Evolutionary conservation across 37 sponge, comb jelly and placozoan genomes (phyloP).

Genomic region (Geodia barretti): DNA sequence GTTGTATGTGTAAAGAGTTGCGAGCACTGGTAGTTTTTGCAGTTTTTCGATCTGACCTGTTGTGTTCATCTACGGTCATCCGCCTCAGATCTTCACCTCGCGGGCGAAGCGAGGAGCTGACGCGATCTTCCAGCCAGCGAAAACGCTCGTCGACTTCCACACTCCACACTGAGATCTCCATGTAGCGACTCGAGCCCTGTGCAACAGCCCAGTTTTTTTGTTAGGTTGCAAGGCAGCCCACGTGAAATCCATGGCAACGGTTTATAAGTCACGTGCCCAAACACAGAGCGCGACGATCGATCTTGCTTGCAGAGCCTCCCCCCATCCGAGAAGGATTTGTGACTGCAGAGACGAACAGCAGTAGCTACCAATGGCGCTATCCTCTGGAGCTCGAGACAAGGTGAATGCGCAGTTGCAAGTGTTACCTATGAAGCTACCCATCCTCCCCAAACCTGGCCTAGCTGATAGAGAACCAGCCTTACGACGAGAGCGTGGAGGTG

Average conservation of each 20-base stretch:
- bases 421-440: neutral
- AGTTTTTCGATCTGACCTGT: conserved; percentile 35
- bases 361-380: neutral
- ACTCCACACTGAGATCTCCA: neutral
- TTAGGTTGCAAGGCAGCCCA: neutral
- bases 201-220: neutral
- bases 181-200: neutral
- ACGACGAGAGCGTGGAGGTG: conserved; percentile 94
- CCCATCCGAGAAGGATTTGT: too few relatives aligned
- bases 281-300: neutral
- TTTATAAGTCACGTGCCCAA: neutral
- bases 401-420: neutral
- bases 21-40: neutral
- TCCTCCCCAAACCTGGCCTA: too few relatives aligned
- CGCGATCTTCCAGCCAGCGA: conserved; percentile 82
- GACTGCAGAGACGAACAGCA: too few relatives aligned
- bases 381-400: neutral
- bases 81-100: conserved; percentile 65
- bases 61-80: conserved; percentile 51
- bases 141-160: conserved; percentile 90
- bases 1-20: neutral
- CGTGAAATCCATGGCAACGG: conserved; percentile 9
- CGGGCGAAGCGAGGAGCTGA: conserved; percentile 82
- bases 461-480: conserved; percentile 88
- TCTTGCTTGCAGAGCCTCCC: neutral